These are phyloP conservation scores for Camponotus fellah DNA, from an alignment of 2,888 invertebrate genomes.

Conservation along the genomic window DNA sequence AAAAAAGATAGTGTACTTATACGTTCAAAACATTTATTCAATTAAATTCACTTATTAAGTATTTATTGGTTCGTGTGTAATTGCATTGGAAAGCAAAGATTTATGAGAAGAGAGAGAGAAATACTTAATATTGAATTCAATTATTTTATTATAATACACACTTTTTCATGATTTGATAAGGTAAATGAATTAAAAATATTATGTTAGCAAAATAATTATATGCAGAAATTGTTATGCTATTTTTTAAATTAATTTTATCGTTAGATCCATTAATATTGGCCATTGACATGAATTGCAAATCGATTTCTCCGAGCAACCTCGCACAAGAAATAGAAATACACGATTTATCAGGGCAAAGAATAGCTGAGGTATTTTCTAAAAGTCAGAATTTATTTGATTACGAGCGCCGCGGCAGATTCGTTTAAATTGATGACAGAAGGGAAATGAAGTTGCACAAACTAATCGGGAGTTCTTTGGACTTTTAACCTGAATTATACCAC, in stretches of 20 bases:
- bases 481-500: slow-evolving; percentile 50
- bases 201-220: not conserved
- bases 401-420: not conserved
- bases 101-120: not conserved
- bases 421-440: slow-evolving; percentile 39
- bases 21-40: not conserved
- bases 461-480: slow-evolving; percentile 45
- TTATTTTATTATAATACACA: not conserved
- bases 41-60: not conserved
- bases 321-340: not conserved
- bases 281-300: not conserved
- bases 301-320: not conserved
- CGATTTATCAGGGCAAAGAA: slow-evolving; percentile 33
- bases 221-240: not conserved
- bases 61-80: not conserved
- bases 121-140: not conserved
- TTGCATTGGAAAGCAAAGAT: not conserved
- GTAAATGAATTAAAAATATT: not conserved
- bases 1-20: not conserved
- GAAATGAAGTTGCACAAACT: slow-evolving; percentile 52
- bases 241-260: not conserved
- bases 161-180: slow-evolving; percentile 8
- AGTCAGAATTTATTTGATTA: slow-evolving; percentile 43
- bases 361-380: slow-evolving; percentile 37
- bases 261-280: not conserved